Evolutionary conservation across 2,113 vertebrate species (phyloP).

Genomic region (Marmota flaviventris): DNA sequence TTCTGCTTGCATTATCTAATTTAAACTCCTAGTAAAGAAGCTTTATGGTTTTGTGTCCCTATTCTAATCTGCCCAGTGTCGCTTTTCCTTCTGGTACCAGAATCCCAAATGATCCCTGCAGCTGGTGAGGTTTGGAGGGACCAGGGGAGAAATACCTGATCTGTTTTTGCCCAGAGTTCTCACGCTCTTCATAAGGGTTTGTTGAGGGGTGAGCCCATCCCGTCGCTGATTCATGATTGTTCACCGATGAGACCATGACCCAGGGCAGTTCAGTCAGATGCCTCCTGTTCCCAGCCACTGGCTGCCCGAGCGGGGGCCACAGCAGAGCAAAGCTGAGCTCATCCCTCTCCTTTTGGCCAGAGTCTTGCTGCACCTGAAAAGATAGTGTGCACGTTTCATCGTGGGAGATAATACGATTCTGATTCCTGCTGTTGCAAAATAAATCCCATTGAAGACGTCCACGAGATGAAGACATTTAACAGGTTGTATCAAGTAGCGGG

Average conservation of each 20-base stretch:
- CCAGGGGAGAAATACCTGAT: not conserved
- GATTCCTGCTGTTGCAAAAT: not conserved
- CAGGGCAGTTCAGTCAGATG: not conserved
- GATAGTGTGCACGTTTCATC: not conserved
- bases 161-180: not conserved
- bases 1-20: not conserved
- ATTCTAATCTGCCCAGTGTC: not conserved
- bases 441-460: not conserved
- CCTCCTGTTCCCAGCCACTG: not conserved
- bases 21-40: not conserved
- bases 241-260: not conserved
- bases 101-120: not conserved
- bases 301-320: not conserved
- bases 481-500: not conserved
- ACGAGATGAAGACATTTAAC: not conserved
- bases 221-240: not conserved
- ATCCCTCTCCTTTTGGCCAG: not conserved
- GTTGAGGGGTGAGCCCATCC: not conserved
- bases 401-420: not conserved
- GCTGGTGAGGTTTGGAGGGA: not conserved
- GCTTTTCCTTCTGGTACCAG: not conserved
- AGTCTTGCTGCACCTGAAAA: not conserved
- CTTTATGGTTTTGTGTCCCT: not conserved
- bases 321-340: rapidly evolving
- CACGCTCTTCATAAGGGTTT: no score